These are phyloP conservation scores for Linurgus olivaceus DNA, from an alignment of 2,797 vertebrate genomes.

Conservation along the genomic window DNA sequence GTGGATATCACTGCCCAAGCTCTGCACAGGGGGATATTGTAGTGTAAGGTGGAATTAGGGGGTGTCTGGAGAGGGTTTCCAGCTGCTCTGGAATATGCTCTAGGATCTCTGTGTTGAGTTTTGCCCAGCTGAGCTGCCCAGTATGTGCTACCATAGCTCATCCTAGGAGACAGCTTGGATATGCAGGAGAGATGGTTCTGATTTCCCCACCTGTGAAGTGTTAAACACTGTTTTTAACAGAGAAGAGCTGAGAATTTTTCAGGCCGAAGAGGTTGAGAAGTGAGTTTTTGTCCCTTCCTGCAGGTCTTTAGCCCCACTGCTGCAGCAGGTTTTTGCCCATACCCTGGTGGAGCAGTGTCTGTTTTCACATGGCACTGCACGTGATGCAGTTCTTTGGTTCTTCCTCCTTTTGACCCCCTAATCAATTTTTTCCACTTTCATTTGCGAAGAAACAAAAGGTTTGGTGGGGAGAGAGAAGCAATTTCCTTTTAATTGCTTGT, in stretches of 20 bases:
- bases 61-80: not conserved
- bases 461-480: not conserved
- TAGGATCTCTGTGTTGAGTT: not conserved
- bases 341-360: not conserved
- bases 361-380: not conserved
- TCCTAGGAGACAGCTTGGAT: not conserved
- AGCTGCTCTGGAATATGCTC: not conserved
- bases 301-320: not conserved
- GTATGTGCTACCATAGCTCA: accelerated
- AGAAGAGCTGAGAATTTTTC: not conserved
- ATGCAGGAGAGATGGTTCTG: not conserved
- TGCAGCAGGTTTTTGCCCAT: not conserved
- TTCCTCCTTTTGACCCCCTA: conserved; percentile 45
- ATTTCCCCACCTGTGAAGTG: not conserved
- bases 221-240: not conserved
- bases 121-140: not conserved
- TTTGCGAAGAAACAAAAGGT: conserved; percentile 24
- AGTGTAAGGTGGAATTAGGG: not conserved
- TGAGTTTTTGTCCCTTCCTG: not conserved
- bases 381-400: not conserved
- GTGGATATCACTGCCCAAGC: not conserved
- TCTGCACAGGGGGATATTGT: not conserved
- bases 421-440: conserved; percentile 37
- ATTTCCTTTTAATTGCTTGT: conserved; percentile 35
- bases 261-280: not conserved